phyloP scores from a whole-genome alignment of 2,113 vertebrate genomes.

The Cryptomyrus ogoouensis region DNA sequence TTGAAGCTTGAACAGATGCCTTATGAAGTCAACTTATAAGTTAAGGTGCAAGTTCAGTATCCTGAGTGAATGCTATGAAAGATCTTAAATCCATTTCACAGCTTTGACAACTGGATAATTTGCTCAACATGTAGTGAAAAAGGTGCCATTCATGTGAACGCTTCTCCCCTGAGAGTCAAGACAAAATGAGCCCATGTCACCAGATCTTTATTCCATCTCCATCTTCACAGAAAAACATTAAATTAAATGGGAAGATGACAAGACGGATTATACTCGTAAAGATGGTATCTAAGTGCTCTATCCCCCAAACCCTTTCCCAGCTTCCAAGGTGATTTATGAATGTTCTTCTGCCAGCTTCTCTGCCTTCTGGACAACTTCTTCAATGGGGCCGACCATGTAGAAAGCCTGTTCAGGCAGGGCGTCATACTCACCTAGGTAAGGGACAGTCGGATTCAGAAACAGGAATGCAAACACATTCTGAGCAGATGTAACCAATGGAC shows the following conservation, averaged over 20 bases:
- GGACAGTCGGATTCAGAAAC: not conserved
- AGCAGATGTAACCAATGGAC: not conserved
- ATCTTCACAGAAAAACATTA: not conserved
- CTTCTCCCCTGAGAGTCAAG: not conserved
- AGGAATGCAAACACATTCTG: not conserved
- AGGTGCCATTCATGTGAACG: not conserved
- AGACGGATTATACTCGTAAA: no score
- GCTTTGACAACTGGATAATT: not conserved
- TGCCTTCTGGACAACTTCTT: slow-evolving; percentile 90
- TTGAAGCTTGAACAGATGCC: not conserved
- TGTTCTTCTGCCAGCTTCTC: slow-evolving; percentile 89
- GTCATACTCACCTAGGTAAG: slow-evolving; percentile 76
- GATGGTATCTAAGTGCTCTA: slow-evolving; percentile 35
- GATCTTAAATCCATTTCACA: not conserved
- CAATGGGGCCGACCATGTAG: slow-evolving; percentile 97
- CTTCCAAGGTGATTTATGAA: slow-evolving; percentile 56
- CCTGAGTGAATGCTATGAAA: not conserved
- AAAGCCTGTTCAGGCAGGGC: slow-evolving; percentile 90
- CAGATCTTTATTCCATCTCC: not conserved
- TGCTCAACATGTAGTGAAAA: not conserved
- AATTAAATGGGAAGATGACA: not conserved
- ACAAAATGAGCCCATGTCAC: not conserved
- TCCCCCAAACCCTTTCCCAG: not conserved
- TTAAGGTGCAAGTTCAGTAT: not conserved
- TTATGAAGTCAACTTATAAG: not conserved